These are phyloP conservation scores for Crocallis elinguaria DNA, from an alignment of 2,888 invertebrate genomes.

Conservation along the genomic window DNA sequence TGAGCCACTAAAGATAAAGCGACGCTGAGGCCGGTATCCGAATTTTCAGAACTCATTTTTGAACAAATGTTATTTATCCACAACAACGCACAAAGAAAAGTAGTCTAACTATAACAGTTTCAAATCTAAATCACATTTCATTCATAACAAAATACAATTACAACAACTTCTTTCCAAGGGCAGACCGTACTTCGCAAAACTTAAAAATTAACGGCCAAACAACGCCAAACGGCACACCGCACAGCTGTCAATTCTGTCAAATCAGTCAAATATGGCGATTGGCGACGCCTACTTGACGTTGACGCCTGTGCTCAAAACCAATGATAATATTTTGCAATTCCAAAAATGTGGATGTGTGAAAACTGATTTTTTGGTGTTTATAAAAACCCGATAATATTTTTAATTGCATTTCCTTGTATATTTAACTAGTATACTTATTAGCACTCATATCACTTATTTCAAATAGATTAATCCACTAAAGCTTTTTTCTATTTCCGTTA, in stretches of 20 bases:
- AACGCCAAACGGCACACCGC: neutral
- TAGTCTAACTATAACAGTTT: neutral
- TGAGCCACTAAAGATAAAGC: conserved; percentile 87
- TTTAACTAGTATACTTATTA: too few species aligned
- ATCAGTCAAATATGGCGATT: neutral
- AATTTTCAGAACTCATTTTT: conserved; percentile 77
- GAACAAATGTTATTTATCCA: too few species aligned
- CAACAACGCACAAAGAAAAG: conserved; percentile 33
- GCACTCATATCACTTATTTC: too few species aligned
- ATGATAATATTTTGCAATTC: too few species aligned
- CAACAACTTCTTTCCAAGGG: neutral
- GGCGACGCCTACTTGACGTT: too few species aligned
- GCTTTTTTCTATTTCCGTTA: too few species aligned
- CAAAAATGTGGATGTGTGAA: too few species aligned
- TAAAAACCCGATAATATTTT: too few species aligned
- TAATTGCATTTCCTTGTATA: too few species aligned
- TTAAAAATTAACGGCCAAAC: conserved; percentile 19
- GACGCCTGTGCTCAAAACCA: neutral
- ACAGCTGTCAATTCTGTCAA: neutral
- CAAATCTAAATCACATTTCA: neutral
- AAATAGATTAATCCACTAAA: too few species aligned
- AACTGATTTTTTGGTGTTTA: too few species aligned
- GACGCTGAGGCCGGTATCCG: conserved; percentile 66
- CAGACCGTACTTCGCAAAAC: neutral
- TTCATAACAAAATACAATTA: neutral